Percentiles rank a stretch among this genome's conserved stretches.
Conservation (phyloP, 2,113 vertebrate genomes). For the Podarcis raffonei region DNA sequence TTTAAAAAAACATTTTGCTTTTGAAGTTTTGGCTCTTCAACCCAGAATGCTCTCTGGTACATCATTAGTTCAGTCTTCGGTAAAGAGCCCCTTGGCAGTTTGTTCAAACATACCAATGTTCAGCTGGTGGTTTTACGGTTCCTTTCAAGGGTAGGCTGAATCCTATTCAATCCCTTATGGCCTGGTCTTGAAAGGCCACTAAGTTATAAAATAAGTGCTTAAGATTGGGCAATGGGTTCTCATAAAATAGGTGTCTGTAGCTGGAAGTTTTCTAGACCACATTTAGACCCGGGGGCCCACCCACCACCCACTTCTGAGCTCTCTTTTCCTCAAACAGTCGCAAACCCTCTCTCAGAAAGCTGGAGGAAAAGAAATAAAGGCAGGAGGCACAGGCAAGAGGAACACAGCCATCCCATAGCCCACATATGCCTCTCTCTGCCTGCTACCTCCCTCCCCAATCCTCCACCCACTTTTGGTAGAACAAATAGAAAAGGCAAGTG, state of each 20-base stretch:
- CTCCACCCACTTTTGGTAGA: background rate
- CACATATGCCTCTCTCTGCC: background rate
- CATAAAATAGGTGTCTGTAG: background rate
- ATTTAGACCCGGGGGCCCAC: background rate
- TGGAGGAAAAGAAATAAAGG: background rate
- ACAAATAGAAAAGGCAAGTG: background rate
- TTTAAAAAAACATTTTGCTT: constrained; percentile 21
- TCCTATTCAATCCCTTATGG: background rate
- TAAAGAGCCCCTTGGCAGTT: constrained; percentile 19
- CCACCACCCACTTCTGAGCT: background rate
- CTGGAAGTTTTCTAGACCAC: background rate
- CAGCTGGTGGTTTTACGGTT: background rate
- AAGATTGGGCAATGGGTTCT: background rate
- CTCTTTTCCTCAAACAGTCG: background rate
- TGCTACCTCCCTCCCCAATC: background rate
- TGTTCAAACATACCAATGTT: constrained; percentile 16
- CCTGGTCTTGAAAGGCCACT: background rate
- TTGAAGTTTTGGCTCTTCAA: constrained; percentile 6
- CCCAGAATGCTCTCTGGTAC: constrained; percentile 12
- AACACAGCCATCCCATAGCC: background rate
- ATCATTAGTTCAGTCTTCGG: constrained; percentile 13
- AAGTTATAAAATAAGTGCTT: background rate
- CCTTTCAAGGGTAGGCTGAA: background rate
- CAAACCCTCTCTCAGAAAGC: background rate
- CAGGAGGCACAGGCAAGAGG: too few species aligned